phyloP scores from a whole-genome alignment of 2,888 invertebrate genomes.

The Helicoverpa assulta region DNA sequence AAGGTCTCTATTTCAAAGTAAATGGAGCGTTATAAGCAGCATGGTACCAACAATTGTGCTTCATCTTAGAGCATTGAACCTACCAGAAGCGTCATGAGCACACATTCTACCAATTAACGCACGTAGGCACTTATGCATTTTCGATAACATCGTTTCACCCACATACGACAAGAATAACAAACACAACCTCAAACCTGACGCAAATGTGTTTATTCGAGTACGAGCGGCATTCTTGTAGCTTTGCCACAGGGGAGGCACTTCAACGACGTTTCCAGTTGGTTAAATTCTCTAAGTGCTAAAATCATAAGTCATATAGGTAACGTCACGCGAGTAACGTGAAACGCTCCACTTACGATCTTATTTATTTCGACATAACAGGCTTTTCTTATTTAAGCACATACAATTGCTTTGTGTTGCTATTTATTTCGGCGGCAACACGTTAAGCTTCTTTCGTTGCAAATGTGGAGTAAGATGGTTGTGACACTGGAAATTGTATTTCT shows the following conservation, averaged over 20 bases:
- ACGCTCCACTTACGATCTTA: background rate
- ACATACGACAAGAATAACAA: no score
- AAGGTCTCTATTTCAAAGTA: background rate
- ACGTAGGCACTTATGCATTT: no score
- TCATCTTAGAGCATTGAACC: no score
- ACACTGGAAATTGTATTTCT: background rate
- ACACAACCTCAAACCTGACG: no score
- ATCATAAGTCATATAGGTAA: constrained; percentile 12
- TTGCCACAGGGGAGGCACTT: no score
- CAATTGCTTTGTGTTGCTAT: background rate
- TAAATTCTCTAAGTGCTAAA: background rate
- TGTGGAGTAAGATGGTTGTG: background rate
- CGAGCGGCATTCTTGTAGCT: no score
- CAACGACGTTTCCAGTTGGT: no score
- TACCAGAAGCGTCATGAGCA: no score
- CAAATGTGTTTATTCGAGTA: no score
- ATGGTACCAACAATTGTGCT: background rate
- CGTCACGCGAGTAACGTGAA: background rate
- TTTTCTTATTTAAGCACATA: constrained; percentile 3
- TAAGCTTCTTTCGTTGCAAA: background rate
- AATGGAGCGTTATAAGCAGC: constrained; percentile 1
- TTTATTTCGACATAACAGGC: constrained; percentile 6
- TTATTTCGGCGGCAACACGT: no score
- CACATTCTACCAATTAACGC: no score
- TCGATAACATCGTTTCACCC: no score